A percentile compares a stretch with the other conserved stretches of the same genome.
Evolutionary conservation across 2,797 vertebrate genomes (phyloP).

Genomic region (Leptodon cayanensis): DNA sequence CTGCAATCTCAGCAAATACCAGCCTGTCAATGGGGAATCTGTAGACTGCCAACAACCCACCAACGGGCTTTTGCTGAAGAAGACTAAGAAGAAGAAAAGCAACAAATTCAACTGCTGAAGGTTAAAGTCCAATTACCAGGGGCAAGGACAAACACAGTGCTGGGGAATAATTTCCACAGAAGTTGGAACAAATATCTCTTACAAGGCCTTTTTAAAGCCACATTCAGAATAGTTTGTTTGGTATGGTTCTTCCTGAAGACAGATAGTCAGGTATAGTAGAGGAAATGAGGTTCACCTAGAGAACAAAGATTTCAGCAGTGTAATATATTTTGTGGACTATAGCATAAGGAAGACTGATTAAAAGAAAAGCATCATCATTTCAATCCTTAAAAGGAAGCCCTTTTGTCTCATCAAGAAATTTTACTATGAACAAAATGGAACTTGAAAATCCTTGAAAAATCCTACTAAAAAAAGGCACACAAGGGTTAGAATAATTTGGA

Average conservation of each 20-base stretch:
- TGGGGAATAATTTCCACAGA: background rate
- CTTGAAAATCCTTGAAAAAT: slow-evolving; percentile 24
- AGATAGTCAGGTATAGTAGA: background rate
- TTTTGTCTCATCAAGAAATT: background rate
- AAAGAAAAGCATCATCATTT: background rate
- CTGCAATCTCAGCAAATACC: background rate
- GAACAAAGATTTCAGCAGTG: background rate
- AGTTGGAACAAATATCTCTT: background rate
- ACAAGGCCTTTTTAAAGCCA: background rate
- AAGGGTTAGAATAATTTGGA: slow-evolving; percentile 63
- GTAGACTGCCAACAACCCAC: background rate
- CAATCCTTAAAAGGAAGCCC: background rate
- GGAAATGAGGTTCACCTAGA: background rate
- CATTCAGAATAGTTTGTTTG: background rate
- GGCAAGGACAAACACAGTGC: background rate
- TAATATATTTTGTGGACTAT: background rate
- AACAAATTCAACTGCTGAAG: background rate
- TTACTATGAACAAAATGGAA: background rate
- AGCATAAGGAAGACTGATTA: background rate
- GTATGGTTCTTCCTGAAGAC: background rate
- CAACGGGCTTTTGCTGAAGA: background rate
- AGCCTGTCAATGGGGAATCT: background rate
- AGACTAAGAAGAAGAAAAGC: background rate
- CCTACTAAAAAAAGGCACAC: slow-evolving; percentile 25
- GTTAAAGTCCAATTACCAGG: background rate